Conservation (phyloP, 2,113 vertebrate genomes). For the Corythoichthys haematopterus region DNA sequence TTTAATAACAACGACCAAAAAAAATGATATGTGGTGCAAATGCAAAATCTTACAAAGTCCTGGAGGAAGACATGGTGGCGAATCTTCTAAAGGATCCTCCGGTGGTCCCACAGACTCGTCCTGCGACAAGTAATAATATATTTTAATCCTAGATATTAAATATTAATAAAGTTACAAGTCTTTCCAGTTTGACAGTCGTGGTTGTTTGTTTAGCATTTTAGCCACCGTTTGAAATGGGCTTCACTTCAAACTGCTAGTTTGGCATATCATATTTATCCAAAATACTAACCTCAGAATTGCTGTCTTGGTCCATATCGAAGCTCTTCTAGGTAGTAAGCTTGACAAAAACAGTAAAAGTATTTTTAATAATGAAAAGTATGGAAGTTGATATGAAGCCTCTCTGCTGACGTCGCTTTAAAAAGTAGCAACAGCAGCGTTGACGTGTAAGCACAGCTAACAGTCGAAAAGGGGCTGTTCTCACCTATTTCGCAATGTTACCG, state of each 20-base stretch:
- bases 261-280: neutral
- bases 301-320: slow-evolving; percentile 68
- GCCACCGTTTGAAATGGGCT: neutral
- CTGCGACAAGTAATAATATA: slow-evolving; percentile 36
- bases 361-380: neutral
- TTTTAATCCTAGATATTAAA: neutral
- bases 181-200: neutral
- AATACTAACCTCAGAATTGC: slow-evolving; percentile 65
- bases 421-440: slow-evolving; percentile 2
- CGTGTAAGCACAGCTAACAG: slow-evolving; percentile 2
- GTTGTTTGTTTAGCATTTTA: neutral
- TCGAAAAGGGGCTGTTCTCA: neutral
- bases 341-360: slow-evolving; percentile 19
- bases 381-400: slow-evolving; percentile 17
- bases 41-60: slow-evolving; percentile 60
- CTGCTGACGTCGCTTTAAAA: slow-evolving; percentile 51
- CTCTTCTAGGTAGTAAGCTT: slow-evolving; percentile 18
- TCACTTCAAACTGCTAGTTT: neutral
- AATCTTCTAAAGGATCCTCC: slow-evolving; percentile 60
- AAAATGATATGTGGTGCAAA: neutral
- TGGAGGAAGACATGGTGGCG: slow-evolving; percentile 51
- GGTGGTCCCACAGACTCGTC: slow-evolving; percentile 59
- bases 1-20: neutral
- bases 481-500: too few species aligned
- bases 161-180: neutral